Conservation (phyloP, 2,113 vertebrate genomes). For the Cyanistes caeruleus region DNA sequence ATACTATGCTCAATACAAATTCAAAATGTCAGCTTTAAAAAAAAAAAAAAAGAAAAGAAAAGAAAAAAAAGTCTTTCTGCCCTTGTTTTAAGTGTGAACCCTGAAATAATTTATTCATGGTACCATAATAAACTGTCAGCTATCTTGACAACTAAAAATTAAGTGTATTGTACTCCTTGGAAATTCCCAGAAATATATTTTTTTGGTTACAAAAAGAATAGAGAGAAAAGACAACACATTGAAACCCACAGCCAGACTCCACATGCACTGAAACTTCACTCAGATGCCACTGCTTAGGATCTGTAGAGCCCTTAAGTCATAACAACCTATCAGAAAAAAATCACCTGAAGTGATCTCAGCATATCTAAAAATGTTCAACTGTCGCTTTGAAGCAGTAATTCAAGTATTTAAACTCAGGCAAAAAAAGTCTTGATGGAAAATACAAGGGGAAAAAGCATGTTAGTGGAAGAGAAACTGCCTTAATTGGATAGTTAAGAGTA, state of each 20-base stretch:
- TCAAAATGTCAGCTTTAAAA: slow-evolving; percentile 24
- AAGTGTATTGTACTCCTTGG: slow-evolving; percentile 9
- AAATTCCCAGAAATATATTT: slow-evolving; percentile 30
- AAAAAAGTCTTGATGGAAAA: slow-evolving; percentile 21
- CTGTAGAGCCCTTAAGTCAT: slow-evolving; percentile 46
- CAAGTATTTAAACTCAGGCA: slow-evolving; percentile 23
- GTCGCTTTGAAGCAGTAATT: slow-evolving; percentile 46
- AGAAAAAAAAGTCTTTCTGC: not conserved
- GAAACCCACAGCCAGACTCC: slow-evolving; percentile 35
- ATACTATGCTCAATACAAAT: slow-evolving; percentile 20
- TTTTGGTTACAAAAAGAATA: slow-evolving; percentile 9
- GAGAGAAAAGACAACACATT: slow-evolving; percentile 18
- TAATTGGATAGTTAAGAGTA: slow-evolving; percentile 19
- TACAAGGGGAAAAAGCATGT: slow-evolving; percentile 23
- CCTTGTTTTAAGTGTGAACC: slow-evolving; percentile 42
- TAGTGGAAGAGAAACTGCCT: slow-evolving; percentile 20
- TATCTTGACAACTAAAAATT: slow-evolving; percentile 60
- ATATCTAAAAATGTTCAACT: slow-evolving; percentile 47
- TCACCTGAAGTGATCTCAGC: slow-evolving; percentile 35
- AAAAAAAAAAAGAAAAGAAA: not conserved
- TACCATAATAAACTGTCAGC: slow-evolving; percentile 44
- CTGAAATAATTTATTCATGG: slow-evolving; percentile 63
- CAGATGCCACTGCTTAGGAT: slow-evolving; percentile 21
- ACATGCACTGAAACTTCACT: slow-evolving; percentile 36
- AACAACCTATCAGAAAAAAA: slow-evolving; percentile 61